Percentiles rank a stretch among this genome's conserved stretches.
Evolutionary conservation across 1,140 invertebrate species (phyloP).

Genomic region (Drosophila tani): DNA sequence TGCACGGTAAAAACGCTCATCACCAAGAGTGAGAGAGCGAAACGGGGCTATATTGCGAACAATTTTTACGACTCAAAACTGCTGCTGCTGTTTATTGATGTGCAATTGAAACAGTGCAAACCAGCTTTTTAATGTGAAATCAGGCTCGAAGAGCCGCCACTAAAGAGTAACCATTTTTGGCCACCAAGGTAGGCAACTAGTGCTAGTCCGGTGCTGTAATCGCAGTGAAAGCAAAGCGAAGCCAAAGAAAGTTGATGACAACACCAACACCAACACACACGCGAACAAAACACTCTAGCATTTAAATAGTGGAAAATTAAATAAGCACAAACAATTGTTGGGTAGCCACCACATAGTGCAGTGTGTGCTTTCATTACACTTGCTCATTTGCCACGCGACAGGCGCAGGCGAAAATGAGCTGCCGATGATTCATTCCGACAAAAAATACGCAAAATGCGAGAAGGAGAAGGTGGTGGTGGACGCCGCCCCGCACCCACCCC

Average conservation of each 20-base stretch:
- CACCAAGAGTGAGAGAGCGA: slow-evolving; percentile 10
- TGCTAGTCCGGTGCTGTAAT: neutral
- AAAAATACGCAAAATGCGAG: slow-evolving; percentile 7
- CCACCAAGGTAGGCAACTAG: slow-evolving; percentile 17
- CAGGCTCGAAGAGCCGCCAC: neutral
- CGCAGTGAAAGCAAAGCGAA: slow-evolving; percentile 24
- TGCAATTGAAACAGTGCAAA: slow-evolving; percentile 1
- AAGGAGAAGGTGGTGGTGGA: slow-evolving; percentile 17
- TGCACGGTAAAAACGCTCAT: neutral
- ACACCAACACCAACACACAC: neutral
- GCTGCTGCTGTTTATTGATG: slow-evolving; percentile 23
- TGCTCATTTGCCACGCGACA: slow-evolving; percentile 23
- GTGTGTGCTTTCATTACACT: slow-evolving; percentile 3
- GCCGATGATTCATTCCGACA: slow-evolving; percentile 46
- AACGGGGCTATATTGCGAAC: slow-evolving; percentile 10
- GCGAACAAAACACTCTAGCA: neutral
- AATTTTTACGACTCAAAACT: slow-evolving; percentile 33
- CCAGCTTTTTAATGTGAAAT: slow-evolving; percentile 26
- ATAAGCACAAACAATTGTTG: slow-evolving; percentile 24
- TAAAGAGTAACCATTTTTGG: slow-evolving; percentile 8
- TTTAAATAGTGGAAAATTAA: slow-evolving; percentile 43
- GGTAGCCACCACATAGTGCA: slow-evolving; percentile 2
- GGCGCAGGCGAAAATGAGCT: slow-evolving; percentile 8
- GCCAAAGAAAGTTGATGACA: slow-evolving; percentile 46
- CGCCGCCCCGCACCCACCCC: slow-evolving; percentile 24